Evolutionary conservation across 2,113 vertebrate species (phyloP).

Genomic region (Eulacestoma nigropectus): DNA sequence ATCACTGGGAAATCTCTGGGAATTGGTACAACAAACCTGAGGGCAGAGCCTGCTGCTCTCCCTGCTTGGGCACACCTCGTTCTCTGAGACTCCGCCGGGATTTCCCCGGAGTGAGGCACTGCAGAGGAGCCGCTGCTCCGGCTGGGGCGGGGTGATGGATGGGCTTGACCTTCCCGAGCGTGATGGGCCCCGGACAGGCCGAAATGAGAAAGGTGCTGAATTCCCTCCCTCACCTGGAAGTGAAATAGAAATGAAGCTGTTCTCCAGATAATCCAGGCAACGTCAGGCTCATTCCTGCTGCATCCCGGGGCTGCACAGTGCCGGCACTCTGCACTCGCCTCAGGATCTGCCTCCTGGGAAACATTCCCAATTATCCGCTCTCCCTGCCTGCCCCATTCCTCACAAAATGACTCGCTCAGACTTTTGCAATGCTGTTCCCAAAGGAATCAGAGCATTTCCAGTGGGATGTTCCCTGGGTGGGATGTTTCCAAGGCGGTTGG

Average conservation of each 20-base stretch:
- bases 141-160: not conserved
- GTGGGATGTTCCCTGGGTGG: not conserved
- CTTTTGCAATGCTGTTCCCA: not conserved
- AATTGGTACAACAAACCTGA: not conserved
- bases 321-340: not conserved
- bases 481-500: not conserved
- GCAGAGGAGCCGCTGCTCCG: not conserved
- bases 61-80: not conserved
- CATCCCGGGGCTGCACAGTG: not conserved
- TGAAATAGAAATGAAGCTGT: not conserved
- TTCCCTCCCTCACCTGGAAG: conserved; percentile 12
- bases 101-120: not conserved
- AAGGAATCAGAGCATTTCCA: not conserved
- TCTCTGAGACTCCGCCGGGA: not conserved
- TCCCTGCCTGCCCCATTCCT: not conserved
- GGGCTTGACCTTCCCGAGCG: not conserved
- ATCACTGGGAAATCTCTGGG: not conserved
- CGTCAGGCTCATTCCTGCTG: not conserved
- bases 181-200: not conserved
- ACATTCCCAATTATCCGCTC: not conserved
- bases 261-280: not conserved
- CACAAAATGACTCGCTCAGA: not conserved
- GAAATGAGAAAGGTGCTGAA: not conserved
- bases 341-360: not conserved
- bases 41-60: not conserved